Base-by-base conservation (phyloP, 2,888 invertebrate species). In the Drosophila subquinaria region DNA sequence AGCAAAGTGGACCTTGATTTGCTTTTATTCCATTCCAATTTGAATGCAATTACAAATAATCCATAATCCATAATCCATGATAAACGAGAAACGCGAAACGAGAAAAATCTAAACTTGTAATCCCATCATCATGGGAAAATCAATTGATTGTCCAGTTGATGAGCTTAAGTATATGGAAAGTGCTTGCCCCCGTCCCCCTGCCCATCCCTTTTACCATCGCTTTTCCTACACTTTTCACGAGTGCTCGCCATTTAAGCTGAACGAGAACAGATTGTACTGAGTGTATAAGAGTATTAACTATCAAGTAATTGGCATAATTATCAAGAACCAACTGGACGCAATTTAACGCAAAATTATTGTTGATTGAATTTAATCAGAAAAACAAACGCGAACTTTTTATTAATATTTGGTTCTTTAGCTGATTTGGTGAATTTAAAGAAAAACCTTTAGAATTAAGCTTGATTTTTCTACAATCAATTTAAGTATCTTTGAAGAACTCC, bases 31-130 rank as follows among this genome's bases (percentile, higher is more conserved):
- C 56, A 67, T 73, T 62, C 27, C 27, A 5, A 27, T 27, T 17
- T 17, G 38, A 67, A 62, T 68, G 74, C 73, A 73, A 73, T 73
- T 73, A 73, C 53, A 59, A 27, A 38, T 38, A 36, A 11, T 15
- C 20, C 11, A 17, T 20, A 56, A 43, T 30, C 43, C 15, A 55
- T 23, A 13, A 35, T 30, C 43, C 15, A 55, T 23, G 8, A 35
- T 13, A 33, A 56, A 35, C n/a, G 17, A 56, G 13, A 43, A 52
- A 15, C n/a, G 17, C 45, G 13, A 43, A 52, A 15, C n/a, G 17
- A 45, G 10, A 43, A 52, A 15, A 43, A 33, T 27, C 35, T n/a
- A 33, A 52, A 43, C 52, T 52, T 61, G 23, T 35, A 61, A 52
- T 61, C 51, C 38, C 56, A 35, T 51, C 13, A 35, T 51, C 10